A percentile compares a stretch with the other conserved stretches of the same genome.
Evolutionary conservation across 2,888 invertebrate genomes (phyloP).

Genomic region (Epistrophe grossulariae): DNA sequence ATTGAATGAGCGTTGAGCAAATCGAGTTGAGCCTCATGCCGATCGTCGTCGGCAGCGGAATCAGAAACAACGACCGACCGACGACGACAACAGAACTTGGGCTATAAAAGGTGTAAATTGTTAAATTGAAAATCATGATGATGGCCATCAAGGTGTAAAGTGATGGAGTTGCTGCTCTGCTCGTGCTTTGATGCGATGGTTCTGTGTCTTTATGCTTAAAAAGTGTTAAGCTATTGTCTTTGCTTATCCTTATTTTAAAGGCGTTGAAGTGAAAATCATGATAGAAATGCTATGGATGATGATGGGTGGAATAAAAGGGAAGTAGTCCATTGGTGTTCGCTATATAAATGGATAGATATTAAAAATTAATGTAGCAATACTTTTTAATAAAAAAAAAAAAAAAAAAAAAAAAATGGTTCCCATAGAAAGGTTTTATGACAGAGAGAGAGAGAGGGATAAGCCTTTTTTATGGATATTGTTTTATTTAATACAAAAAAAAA

Average conservation of each 20-base stretch:
- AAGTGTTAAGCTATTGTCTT: conserved; percentile 67
- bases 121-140: conserved; percentile 74
- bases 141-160: conserved; percentile 72
- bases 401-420: background rate
- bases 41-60: background rate
- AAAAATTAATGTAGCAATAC: conserved; percentile 28
- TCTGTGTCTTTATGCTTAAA: conserved; percentile 57
- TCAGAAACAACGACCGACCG: background rate
- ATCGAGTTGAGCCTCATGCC: background rate
- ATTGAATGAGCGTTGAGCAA: conserved; percentile 52
- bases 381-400: background rate
- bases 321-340: background rate
- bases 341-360: conserved; percentile 25
- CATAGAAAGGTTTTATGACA: background rate
- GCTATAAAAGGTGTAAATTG: conserved; percentile 71
- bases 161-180: conserved; percentile 39
- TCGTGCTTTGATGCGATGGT: background rate
- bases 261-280: conserved; percentile 54
- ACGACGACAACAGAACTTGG: background rate
- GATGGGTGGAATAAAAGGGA: background rate
- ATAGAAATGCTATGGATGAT: background rate
- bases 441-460: background rate
- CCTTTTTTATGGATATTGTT: conserved; percentile 2
- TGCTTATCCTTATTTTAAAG: conserved; percentile 61
- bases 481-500: background rate